phyloP scores from a whole-genome alignment of 1,140 invertebrate species.

The Teleogryllus occipitalis region DNA sequence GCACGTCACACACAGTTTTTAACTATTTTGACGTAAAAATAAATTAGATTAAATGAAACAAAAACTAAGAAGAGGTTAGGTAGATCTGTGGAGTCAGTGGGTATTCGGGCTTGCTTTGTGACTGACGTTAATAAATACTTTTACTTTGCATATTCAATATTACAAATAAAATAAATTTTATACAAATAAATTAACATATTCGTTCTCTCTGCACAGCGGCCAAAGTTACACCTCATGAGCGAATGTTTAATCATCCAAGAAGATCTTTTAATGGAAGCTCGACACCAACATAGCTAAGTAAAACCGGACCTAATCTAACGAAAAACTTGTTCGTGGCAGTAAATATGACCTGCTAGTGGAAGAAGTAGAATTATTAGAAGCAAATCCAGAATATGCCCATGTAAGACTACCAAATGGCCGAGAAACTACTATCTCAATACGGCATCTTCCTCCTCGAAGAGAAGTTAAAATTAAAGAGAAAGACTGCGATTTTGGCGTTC shows the following conservation, averaged over 20 bases:
- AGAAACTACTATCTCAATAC: conserved; percentile 21
- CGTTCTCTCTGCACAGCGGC: conserved; percentile 20
- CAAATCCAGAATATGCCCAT: conserved; percentile 18
- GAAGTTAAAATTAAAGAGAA: background rate
- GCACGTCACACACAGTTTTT: too few species aligned
- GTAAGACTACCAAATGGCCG: conserved; percentile 18
- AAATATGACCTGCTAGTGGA: conserved; percentile 19
- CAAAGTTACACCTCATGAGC: conserved; percentile 20
- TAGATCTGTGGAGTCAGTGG: too few species aligned
- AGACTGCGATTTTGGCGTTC: too few species aligned
- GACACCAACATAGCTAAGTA: background rate
- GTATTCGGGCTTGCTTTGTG: too few species aligned
- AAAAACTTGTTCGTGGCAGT: conserved; percentile 2
- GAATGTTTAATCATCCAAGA: conserved; percentile 3
- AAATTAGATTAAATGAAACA: too few species aligned
- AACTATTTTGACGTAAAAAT: too few species aligned
- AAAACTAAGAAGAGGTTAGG: too few species aligned
- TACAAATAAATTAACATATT: too few species aligned
- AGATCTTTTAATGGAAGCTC: conserved; percentile 3
- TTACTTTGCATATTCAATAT: too few species aligned
- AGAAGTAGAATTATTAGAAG: conserved; percentile 21
- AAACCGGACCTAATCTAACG: conserved; percentile 15
- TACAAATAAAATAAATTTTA: too few species aligned
- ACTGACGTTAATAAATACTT: too few species aligned
- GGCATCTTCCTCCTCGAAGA: conserved; percentile 20